Conservation (phyloP, 1,140 invertebrate species). For the Procambarus virginalis region DNA sequence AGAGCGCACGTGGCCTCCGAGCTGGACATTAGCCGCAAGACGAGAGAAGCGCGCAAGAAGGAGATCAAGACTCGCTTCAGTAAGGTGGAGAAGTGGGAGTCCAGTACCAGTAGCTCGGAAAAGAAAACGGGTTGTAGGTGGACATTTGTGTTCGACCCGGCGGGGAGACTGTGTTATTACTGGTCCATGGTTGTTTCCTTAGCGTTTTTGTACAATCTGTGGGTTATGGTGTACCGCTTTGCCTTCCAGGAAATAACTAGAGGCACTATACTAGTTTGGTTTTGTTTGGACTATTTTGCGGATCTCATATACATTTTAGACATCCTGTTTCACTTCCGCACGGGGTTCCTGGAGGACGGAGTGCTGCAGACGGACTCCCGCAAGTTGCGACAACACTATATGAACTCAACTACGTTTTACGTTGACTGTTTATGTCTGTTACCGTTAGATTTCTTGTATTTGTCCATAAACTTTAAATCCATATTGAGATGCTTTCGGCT, state of each 20-base stretch:
- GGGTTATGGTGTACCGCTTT: slow-evolving; percentile 98
- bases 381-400: slow-evolving; percentile 96
- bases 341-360: slow-evolving; percentile 96
- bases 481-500: slow-evolving; percentile 96
- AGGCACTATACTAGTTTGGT: slow-evolving; percentile 93
- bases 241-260: slow-evolving; percentile 88
- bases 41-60: slow-evolving; percentile 69
- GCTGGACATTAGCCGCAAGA: slow-evolving; percentile 82
- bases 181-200: slow-evolving; percentile 98
- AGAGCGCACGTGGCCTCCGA: slow-evolving; percentile 80
- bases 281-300: slow-evolving; percentile 96
- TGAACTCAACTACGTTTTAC: slow-evolving; percentile 99
- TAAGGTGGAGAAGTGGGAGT: slow-evolving; percentile 75
- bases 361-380: slow-evolving; percentile 96
- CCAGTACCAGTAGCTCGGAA: slow-evolving; percentile 72
- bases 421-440: slow-evolving; percentile 98
- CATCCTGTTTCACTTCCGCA: slow-evolving; percentile 97
- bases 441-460: slow-evolving; percentile 97
- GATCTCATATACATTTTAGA: slow-evolving; percentile 97
- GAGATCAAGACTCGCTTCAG: slow-evolving; percentile 60
- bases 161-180: slow-evolving; percentile 92
- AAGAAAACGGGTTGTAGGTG: slow-evolving; percentile 80
- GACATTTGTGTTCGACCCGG: slow-evolving; percentile 91
- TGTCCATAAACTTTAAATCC: slow-evolving; percentile 98
- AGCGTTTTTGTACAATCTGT: slow-evolving; percentile 99